Evolutionary conservation across 2,888 invertebrate genomes (phyloP), one percentile per base, ranked within the genome.

Genomic region (Campoletis raptor): DNA sequence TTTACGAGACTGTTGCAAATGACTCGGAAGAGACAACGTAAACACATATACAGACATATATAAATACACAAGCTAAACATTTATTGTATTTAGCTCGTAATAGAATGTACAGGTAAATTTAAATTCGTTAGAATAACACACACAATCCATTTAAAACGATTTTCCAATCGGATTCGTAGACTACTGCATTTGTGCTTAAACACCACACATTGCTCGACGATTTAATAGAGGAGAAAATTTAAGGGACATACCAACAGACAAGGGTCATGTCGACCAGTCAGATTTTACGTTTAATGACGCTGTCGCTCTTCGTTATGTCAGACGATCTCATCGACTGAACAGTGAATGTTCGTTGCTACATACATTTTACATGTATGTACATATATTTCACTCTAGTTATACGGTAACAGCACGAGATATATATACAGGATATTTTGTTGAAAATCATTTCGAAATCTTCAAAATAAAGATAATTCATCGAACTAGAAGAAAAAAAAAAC

Each of bases 271-370:
- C 74, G 70, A 70, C 77, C 77, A 66, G 76, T 69, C 78, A 42
- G 52, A 84, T 84, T 86, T 86, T 76, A 45, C 74, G 70, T 83
- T 86, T 52, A 79, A 84, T 81, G 52, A 69, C 73, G 74, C 84
- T 84, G 86, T 86, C 86, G 81, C 84, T 86, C 84, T 82, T 86
- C 86, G 84, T 86, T 84, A 86, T 66, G 81, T 82, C 84, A 42
- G 37, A 54, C 73, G 57, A 76, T 70, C 77, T 79, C 84, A 79
- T 86, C 74, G 79, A 74, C 48, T 54, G 74, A 66, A 57, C 78
- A 54, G 81, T 76, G 66, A 48, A 73, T 74, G 54, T 61, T 61
- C n/a, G 36, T 8, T 36, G 15, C 2, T 21, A 61, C 57, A 24
- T 74, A n/a, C 45, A 36, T 74, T 37, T 74, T 42, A 42, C 42